phyloP scores from a whole-genome alignment of 2,888 invertebrate species.

The Zhuqinia jingwanae region DNA sequence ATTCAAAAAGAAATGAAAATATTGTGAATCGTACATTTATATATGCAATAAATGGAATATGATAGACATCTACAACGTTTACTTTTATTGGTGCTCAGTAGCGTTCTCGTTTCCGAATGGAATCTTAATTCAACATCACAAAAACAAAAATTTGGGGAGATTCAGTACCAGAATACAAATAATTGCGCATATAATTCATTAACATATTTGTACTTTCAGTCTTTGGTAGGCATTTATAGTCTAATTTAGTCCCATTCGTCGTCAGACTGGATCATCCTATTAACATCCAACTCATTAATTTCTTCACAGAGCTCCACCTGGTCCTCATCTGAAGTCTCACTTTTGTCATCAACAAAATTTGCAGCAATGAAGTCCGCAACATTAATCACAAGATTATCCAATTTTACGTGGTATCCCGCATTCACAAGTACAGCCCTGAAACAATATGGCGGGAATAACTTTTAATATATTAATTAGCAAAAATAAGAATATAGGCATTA shows the following conservation, averaged over 20 bases:
- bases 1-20: too few relatives aligned
- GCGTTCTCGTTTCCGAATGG: too few relatives aligned
- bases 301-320: constrained; percentile 43
- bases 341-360: background rate
- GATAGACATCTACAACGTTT: too few relatives aligned
- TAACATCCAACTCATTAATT: constrained; percentile 32
- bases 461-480: too few relatives aligned
- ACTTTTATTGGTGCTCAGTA: too few relatives aligned
- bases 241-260: constrained; percentile 53
- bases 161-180: too few relatives aligned
- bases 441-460: background rate
- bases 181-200: too few relatives aligned
- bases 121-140: too few relatives aligned
- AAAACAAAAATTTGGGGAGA: too few relatives aligned
- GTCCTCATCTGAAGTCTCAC: constrained; percentile 8
- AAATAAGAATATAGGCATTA: background rate
- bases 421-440: constrained; percentile 36
- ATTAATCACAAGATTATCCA: background rate
- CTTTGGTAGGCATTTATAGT: background rate
- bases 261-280: background rate
- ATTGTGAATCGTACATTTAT: too few relatives aligned
- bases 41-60: too few relatives aligned
- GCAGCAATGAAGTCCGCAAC: constrained; percentile 1
- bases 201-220: too few relatives aligned
- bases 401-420: constrained; percentile 7